phyloP scores from a whole-genome alignment of 2,113 vertebrate genomes.

The Gracilinanus agilis region DNA sequence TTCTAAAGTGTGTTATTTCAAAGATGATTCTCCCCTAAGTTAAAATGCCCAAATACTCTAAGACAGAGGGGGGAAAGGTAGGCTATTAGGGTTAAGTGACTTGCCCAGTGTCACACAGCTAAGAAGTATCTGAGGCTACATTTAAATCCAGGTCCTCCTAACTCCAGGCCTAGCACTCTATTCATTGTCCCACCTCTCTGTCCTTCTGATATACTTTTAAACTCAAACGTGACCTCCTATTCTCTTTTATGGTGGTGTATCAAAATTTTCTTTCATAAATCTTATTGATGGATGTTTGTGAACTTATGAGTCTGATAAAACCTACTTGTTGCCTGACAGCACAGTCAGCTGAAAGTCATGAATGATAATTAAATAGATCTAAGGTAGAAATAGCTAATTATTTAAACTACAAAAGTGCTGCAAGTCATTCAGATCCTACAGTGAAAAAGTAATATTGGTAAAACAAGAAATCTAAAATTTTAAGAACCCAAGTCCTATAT shows the following conservation, averaged over 20 bases:
- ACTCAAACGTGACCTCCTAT: neutral
- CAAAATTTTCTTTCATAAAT: neutral
- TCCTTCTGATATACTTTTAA: neutral
- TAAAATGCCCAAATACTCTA: neutral
- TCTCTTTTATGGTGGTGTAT: neutral
- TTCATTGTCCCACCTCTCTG: neutral
- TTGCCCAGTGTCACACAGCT: no score
- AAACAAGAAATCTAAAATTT: conserved; percentile 15
- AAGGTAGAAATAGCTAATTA: neutral
- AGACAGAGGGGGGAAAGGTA: no score
- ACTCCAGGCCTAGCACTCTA: neutral
- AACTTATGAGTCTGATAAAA: neutral
- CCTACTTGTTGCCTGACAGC: neutral
- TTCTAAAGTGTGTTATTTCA: neutral
- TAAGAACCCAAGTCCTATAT: neutral
- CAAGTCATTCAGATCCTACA: neutral
- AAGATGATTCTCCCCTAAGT: neutral
- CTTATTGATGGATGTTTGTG: neutral
- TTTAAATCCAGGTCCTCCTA: no score
- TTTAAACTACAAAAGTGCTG: conserved; percentile 33
- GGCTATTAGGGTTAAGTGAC: no score
- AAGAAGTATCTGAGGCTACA: no score
- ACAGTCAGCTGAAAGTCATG: neutral
- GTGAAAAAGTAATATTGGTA: conserved; percentile 7
- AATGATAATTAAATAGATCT: conserved; percentile 9